Conservation (phyloP, 2,797 vertebrate species). For the Crenuchus spilurus region DNA sequence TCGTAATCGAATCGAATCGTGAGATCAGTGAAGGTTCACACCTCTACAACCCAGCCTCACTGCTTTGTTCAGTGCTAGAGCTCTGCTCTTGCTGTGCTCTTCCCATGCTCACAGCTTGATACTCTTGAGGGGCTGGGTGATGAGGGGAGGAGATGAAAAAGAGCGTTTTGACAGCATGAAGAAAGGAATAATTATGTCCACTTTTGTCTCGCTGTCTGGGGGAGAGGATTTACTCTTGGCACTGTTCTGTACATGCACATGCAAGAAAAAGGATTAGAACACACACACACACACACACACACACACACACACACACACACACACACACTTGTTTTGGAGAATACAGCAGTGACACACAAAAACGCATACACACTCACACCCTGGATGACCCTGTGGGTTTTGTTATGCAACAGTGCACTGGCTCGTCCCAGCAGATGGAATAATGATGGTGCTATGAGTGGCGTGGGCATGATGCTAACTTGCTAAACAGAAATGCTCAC, state of each 20-base stretch:
- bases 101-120: constrained; percentile 47
- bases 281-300: background rate
- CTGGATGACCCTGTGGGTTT: background rate
- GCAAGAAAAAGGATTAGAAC: constrained; percentile 44
- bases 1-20: no score
- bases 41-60: no score
- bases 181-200: constrained; percentile 55
- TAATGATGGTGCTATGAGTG: background rate
- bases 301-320: background rate
- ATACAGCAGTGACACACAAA: background rate
- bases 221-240: constrained; percentile 57
- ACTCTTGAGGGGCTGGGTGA: constrained; percentile 16
- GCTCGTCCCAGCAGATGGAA: background rate
- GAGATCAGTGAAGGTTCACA: no score
- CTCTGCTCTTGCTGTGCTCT: background rate
- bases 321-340: background rate
- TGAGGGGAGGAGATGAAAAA: background rate
- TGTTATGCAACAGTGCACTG: constrained; percentile 6
- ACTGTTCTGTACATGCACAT: constrained; percentile 45
- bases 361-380: background rate
- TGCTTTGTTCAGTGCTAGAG: constrained; percentile 1
- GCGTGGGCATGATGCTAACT: constrained; percentile 8
- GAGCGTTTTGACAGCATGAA: constrained; percentile 49
- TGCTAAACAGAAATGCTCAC: constrained; percentile 6
- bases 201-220: constrained; percentile 42